Evolutionary conservation across 1,140 invertebrate species (phyloP), one percentile per base, ranked within the genome.

Genomic region (Microplitis demolitor): DNA sequence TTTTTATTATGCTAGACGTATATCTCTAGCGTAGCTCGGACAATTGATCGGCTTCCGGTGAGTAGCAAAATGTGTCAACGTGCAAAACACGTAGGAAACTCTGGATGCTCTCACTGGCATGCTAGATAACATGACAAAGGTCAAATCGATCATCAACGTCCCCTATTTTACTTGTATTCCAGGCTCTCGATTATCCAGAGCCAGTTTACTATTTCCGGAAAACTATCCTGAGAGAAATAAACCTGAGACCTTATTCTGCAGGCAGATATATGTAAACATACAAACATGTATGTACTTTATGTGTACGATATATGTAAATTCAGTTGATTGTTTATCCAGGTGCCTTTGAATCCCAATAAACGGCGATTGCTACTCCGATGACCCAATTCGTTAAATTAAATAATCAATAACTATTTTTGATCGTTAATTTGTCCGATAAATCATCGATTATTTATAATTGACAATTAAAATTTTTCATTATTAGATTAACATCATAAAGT

Each of bases 311-410:
- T 9, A 45, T 45, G 39, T 45, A 45, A 45, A 45, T 5, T 39
- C 5, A 39, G 39, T 8, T 45, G 39, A 45, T 61, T 61, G 16
- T 61, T 61, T 66, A 66, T 66, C n/a, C 63, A 66, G 24, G 34
- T 63, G 33, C 16, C 3, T 8, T 8, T 51, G 45, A 60, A 58
- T 71, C 39, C 69, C 64, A 34, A 64, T 33, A 45, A 16, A 69
- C 37, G 31, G 33, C 56, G 16, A 50, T 62, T 64, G 6, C 2
- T 45, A 64, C 16, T 13, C 8, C n/a, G 61, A 71, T 56, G 69
- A 71, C 60, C 69, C 50, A 71, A 71, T 71, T 71, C 51, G 39
- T 71, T 34, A 31, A 35, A 61, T 70, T 16, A 33, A 50, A 24
- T 51, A 24, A 50, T 62, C 24, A 31, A 54, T 53, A 66, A 54